Conservation (phyloP, 2,113 vertebrate genomes). For the rabbit (Oryctolagus cuniculus) region mOryCun1.1 NC_091439.1:103572001-103572500, state of each 20-base stretch:
- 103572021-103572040: background rate
- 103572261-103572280: conserved; percentile 65
- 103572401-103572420: background rate
- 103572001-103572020: conserved; percentile 51
- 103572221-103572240: conserved; percentile 71
- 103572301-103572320: conserved; percentile 58
- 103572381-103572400: background rate
- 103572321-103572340: conserved; percentile 65
- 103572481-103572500: background rate
- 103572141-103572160: conserved; percentile 74
- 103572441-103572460: background rate
- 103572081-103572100: conserved; percentile 34
- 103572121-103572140: conserved; percentile 41
- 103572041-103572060: conserved; percentile 38
- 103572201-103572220: conserved; percentile 74
- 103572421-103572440: background rate
- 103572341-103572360: conserved; percentile 38
- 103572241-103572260: conserved; percentile 79
- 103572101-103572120: conserved; percentile 59
- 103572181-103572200: conserved; percentile 47
- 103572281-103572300: conserved; percentile 74
- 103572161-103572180: conserved; percentile 33
- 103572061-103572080: conserved; percentile 56
- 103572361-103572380: conserved; percentile 35
- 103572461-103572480: background rate